Evolutionary conservation across 2,113 vertebrate species (phyloP).

Genomic region (Ploceus nigricollis): DNA sequence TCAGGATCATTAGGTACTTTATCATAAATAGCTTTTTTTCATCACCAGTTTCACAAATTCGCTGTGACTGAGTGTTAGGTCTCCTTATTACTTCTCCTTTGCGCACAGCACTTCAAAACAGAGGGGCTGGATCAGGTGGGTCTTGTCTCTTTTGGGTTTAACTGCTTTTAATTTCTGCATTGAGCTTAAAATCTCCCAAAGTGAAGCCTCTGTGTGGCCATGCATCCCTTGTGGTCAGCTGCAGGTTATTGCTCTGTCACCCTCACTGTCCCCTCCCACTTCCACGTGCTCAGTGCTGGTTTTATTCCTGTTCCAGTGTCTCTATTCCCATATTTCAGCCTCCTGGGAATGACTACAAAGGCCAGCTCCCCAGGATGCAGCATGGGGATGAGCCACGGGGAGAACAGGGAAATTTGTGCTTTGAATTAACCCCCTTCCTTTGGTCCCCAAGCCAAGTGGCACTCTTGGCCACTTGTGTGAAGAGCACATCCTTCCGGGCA

Average conservation of each 20-base stretch:
- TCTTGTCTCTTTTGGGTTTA: background rate
- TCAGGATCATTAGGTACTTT: background rate
- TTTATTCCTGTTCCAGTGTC: background rate
- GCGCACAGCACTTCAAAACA: background rate
- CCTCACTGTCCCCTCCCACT: background rate
- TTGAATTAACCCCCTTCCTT: background rate
- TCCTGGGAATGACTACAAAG: background rate
- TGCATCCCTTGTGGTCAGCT: background rate
- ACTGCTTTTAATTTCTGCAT: background rate
- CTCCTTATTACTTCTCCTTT: background rate
- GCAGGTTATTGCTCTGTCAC: background rate
- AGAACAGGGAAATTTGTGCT: background rate
- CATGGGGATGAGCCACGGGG: background rate
- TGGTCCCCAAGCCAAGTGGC: background rate
- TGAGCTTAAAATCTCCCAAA: background rate
- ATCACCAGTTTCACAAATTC: background rate
- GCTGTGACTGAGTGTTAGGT: background rate
- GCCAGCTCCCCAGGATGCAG: background rate
- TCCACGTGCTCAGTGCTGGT: background rate
- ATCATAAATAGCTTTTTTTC: background rate
- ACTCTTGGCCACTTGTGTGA: too few species aligned
- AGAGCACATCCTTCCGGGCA: background rate
- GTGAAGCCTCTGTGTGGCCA: background rate
- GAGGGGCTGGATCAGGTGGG: background rate
- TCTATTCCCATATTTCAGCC: background rate